phyloP scores from a whole-genome alignment of 1,140 invertebrate species.

The Thalassaphorura encarpata region DNA sequence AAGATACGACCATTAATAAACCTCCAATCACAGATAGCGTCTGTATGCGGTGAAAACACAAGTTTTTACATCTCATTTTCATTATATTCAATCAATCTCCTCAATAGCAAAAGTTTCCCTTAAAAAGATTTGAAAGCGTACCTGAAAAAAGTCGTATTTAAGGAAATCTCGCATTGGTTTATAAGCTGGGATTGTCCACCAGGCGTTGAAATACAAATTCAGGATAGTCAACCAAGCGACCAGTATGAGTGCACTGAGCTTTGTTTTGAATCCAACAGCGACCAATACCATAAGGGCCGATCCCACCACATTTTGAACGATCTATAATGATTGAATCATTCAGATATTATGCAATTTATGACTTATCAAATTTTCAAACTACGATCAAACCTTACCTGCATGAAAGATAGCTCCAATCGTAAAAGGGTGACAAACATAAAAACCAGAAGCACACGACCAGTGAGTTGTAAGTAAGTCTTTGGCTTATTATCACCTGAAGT shows the following conservation, averaged over 20 bases:
- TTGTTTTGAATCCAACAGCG: conserved; percentile 96
- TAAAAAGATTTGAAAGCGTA: too few species aligned
- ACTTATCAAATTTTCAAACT: background rate
- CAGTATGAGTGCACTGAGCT: conserved; percentile 88
- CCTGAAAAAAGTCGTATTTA: conserved; percentile 99
- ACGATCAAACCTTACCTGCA: conserved; percentile 53
- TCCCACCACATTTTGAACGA: conserved; percentile 82
- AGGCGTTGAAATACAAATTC: conserved; percentile 96
- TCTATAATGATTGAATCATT: conserved; percentile 48
- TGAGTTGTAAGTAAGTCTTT: conserved; percentile 92
- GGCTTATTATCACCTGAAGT: conserved; percentile 82
- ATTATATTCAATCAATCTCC: conserved; percentile 23
- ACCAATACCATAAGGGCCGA: conserved; percentile 91
- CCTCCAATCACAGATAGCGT: conserved; percentile 97
- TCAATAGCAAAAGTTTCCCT: too few species aligned
- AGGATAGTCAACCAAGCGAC: conserved; percentile 79
- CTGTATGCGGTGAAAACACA: too few species aligned
- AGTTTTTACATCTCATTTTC: too few species aligned
- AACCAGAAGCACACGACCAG: conserved; percentile 87
- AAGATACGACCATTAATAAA: conserved; percentile 94
- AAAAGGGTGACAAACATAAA: conserved; percentile 98
- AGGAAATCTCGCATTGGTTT: conserved; percentile 96
- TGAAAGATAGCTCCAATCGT: conserved; percentile 79
- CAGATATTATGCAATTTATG: too few species aligned
- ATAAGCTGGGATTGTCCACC: conserved; percentile 91